phyloP scores from a whole-genome alignment of 2,797 vertebrate genomes.

The Alcedo atthis region DNA sequence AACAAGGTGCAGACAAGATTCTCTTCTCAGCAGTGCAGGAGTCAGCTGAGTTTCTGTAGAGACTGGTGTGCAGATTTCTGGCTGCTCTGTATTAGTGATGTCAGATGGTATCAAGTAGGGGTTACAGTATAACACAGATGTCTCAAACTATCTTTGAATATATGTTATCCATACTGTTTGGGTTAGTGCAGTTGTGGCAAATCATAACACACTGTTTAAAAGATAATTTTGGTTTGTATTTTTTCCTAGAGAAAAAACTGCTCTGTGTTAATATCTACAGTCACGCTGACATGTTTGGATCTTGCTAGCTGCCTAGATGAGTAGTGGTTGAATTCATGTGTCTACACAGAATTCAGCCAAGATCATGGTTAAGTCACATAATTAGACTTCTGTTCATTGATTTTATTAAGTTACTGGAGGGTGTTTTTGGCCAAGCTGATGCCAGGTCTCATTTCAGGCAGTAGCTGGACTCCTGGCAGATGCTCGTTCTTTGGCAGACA shows the following conservation, averaged over 20 bases:
- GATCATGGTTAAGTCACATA: neutral
- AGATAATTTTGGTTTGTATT: neutral
- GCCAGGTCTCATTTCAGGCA: constrained; percentile 77
- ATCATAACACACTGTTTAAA: rapidly evolving
- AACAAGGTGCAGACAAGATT: rapidly evolving
- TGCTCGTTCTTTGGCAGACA: constrained; percentile 93
- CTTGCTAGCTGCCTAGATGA: neutral
- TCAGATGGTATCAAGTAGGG: neutral
- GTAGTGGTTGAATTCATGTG: neutral
- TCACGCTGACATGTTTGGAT: rapidly evolving
- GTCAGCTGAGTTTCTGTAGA: neutral
- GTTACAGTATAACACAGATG: neutral
- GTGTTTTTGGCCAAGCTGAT: neutral
- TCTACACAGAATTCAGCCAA: neutral
- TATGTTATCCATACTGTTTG: rapidly evolving
- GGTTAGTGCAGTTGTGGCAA: rapidly evolving
- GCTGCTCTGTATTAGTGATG: rapidly evolving
- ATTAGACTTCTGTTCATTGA: too few species aligned
- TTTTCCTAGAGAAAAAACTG: neutral
- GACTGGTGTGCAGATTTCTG: neutral
- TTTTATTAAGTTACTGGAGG: neutral
- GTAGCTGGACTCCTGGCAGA: constrained; percentile 95
- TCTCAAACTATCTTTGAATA: neutral
- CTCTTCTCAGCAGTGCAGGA: neutral
- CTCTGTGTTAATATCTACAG: rapidly evolving